phyloP scores from a whole-genome alignment of 1,140 invertebrate species.

The Zophobas morio region DNA sequence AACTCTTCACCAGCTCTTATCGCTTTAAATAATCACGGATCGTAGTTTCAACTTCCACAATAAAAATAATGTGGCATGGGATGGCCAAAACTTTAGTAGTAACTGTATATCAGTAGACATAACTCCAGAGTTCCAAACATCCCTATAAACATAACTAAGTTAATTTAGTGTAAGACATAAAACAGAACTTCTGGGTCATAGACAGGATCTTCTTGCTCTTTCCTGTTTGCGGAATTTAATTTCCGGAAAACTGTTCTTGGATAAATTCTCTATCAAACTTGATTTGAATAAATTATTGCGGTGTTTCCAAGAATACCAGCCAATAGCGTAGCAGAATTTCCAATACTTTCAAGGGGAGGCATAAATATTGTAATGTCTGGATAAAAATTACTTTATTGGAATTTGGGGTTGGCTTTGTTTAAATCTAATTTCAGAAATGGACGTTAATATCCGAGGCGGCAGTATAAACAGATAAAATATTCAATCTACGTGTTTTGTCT shows the following conservation, averaged over 20 bases:
- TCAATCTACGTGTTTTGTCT: slow-evolving; percentile 37
- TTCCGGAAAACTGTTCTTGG: slow-evolving; percentile 48
- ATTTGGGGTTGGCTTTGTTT: slow-evolving; percentile 5
- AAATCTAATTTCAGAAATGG: slow-evolving; percentile 32
- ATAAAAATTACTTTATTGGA: neutral
- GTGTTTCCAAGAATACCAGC: neutral
- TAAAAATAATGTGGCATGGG: slow-evolving; percentile 61
- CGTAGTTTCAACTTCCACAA: slow-evolving; percentile 53
- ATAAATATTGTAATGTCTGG: neutral
- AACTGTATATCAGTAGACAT: slow-evolving; percentile 62
- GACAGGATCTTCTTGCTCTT: slow-evolving; percentile 54
- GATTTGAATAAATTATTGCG: slow-evolving; percentile 16
- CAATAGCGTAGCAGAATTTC: neutral
- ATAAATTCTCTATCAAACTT: slow-evolving; percentile 15
- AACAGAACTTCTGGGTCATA: slow-evolving; percentile 60
- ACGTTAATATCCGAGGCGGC: slow-evolving; percentile 24
- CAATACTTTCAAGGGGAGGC: neutral
- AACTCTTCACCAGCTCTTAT: slow-evolving; percentile 24
- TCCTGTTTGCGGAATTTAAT: slow-evolving; percentile 58
- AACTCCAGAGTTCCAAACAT: slow-evolving; percentile 63
- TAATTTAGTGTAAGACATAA: slow-evolving; percentile 66
- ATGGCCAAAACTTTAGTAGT: slow-evolving; percentile 62
- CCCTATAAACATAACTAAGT: slow-evolving; percentile 66
- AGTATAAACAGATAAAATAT: slow-evolving; percentile 37
- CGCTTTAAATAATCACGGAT: slow-evolving; percentile 37